A percentile compares a stretch with the other conserved stretches of the same genome.
These are phyloP conservation scores for Caracal caracal DNA, from an alignment of 2,113 vertebrate genomes.

Conservation along the genomic window DNA sequence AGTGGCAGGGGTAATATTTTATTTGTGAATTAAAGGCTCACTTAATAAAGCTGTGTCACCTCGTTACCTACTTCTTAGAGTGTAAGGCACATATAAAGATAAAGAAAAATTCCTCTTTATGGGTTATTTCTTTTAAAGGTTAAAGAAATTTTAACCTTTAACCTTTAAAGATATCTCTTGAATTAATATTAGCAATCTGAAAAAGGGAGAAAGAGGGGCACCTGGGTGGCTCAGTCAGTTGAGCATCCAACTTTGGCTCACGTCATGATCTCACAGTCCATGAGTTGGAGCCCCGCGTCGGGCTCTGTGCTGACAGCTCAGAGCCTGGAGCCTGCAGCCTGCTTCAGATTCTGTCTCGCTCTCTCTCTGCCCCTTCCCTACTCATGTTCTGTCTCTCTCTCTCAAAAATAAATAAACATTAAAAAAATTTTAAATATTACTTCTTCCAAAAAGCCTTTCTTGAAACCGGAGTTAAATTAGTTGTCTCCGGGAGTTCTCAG, in stretches of 20 bases:
- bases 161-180: background rate
- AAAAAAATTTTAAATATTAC: background rate
- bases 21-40: constrained; percentile 54
- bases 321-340: too few species aligned
- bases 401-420: too few species aligned
- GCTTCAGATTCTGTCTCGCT: too few species aligned
- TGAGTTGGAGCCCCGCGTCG: too few species aligned
- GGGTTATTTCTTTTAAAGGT: background rate
- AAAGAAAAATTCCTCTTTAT: background rate
- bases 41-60: constrained; percentile 15
- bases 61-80: background rate
- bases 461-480: background rate
- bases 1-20: constrained; percentile 18
- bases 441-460: background rate
- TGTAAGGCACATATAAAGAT: background rate
- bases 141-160: too few species aligned
- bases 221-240: too few species aligned
- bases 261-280: too few species aligned
- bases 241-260: too few species aligned
- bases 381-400: too few species aligned
- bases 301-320: too few species aligned
- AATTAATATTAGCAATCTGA: background rate
- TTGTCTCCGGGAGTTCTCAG: background rate
- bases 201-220: background rate
- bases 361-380: too few species aligned